These are phyloP conservation scores for Phataginus tetradactyla DNA, from an alignment of 2,797 vertebrate genomes.

Conservation along the genomic window DNA sequence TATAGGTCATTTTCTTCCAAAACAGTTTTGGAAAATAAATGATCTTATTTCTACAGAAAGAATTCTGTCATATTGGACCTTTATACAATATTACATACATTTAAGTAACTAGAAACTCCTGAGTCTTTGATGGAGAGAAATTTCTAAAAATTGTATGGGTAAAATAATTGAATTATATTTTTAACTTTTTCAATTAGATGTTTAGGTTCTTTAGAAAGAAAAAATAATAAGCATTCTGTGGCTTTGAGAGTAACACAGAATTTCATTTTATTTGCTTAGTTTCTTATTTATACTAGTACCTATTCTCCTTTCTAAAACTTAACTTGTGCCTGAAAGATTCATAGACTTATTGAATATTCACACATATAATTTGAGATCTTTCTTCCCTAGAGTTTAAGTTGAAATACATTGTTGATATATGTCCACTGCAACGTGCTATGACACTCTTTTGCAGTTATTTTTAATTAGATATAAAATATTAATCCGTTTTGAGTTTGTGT, in stretches of 20 bases:
- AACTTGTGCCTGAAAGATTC: constrained; percentile 52
- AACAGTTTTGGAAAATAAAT: constrained; percentile 31
- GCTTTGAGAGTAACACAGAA: not conserved
- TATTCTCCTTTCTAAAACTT: constrained; percentile 31
- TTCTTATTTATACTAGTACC: not conserved
- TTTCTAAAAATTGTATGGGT: not conserved
- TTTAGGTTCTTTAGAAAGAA: not conserved
- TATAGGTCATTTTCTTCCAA: not conserved
- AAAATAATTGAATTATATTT: constrained; percentile 19
- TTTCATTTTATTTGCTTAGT: constrained; percentile 42
- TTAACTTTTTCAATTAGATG: not conserved
- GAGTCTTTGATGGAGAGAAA: not conserved
- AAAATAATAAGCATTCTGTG: not conserved
- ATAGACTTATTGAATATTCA: constrained; percentile 60
- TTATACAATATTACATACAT: not conserved
- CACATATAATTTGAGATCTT: constrained; percentile 43
- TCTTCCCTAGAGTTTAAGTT: constrained; percentile 63
- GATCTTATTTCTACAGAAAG: constrained; percentile 3
- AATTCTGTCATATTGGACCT: not conserved
- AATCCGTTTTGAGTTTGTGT: constrained; percentile 45
- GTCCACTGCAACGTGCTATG: constrained; percentile 56
- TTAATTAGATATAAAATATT: constrained; percentile 75
- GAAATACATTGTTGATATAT: constrained; percentile 57
- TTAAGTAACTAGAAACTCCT: not conserved
- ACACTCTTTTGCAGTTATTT: constrained; percentile 49